Evolutionary conservation across 2,888 invertebrate species (phyloP), one percentile per base, ranked within the genome.

Genomic region (Drosophila gaucha): DNA sequence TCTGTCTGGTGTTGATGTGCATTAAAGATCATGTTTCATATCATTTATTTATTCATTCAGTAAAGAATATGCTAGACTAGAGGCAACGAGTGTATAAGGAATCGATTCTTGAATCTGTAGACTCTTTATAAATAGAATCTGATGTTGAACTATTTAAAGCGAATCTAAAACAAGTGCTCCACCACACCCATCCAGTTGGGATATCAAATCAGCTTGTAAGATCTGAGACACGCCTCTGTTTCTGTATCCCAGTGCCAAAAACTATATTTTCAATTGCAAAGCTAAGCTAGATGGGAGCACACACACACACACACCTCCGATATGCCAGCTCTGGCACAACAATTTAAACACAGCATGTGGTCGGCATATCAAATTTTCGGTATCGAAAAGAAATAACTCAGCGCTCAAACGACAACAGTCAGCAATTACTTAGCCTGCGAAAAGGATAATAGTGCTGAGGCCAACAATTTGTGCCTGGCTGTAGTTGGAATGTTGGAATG

Each of bases 341-440:
- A 88, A 86, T 89, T 88, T 89, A 89, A 90, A 84, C 90, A 83
- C 90, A 90, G 90, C 90, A 89, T 90, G 90, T 82, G 90, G 90
- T 87, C 84, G 83, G 90, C 89, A 90, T 90, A 90, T 89, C 89
- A 85, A 90, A 90, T 90, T 88, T n/a, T 85, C 54, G 73, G 78
- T 84, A 90, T 90, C 88, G 90, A 82, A 85, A 79, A 66, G 66
- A 63, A 56, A 90, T 87, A 90, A 89, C 73, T 88, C 78, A 86
- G 73, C 56, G 66, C 56, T 68, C 44, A 8, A 80, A 86, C 75
- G 80, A 58, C 77, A 72, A 72, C 72, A 85, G 80, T 86, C 86
- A 80, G 86, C 86, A 86, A 86, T 86, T 86, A 87, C 85, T 80
- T 87, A 59, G 68, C 65, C 66, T 54, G 68, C 59, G 68, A 72